Base-by-base conservation (phyloP, 2,888 invertebrate genomes). In the Lissocephala sabroskyi region DNA sequence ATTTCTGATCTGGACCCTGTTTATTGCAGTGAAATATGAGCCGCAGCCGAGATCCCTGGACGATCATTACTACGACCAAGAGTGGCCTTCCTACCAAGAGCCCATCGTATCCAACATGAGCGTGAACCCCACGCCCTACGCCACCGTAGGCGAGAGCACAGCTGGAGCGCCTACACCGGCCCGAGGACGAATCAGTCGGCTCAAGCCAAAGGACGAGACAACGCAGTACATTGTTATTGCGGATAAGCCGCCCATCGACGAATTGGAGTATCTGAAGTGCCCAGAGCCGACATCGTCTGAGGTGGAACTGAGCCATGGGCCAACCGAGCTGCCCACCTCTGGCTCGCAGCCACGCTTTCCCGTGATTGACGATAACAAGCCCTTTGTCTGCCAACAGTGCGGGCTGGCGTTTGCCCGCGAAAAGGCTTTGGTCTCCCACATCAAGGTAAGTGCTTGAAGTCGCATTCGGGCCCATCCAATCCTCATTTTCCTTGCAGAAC, bases 351-450 rank as follows among this genome's bases (percentile, higher is more conserved):
- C 56, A 10, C 70, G 67, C 9, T 90, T 86, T 82, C 89, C 89
- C 0, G 84, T 89, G 10, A 87, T 87, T 0, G 93, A 93, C 83
- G 90, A 92, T 1, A 86, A 89, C 30, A 90, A 92, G 51, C 93
- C 94, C 0, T 94, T 94, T 75, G 94, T 93, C 0, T 94, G 94
- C 65, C 91, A 91, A 62, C 88, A 89, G 59, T 91, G 91, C 75
- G 93, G 87, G 0, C 88, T 94, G 46, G 91, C 91, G 3, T 92
- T 94, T 84, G 93, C 93, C 0, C 86, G 94, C 42, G 93, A 94
- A 78, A 94, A 94, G 76, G 94, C 94, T 0, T 84, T 94, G 17
- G 89, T 91, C 45, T 92, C 93, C 0, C 94, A 94, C 79, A 86
- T 91, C 0, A 87, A 89, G 83, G 89, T 88, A 54, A 52, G 14